Evolutionary conservation across 1,140 invertebrate genomes (phyloP).

Genomic region (Rhagoletis zephyria): DNA sequence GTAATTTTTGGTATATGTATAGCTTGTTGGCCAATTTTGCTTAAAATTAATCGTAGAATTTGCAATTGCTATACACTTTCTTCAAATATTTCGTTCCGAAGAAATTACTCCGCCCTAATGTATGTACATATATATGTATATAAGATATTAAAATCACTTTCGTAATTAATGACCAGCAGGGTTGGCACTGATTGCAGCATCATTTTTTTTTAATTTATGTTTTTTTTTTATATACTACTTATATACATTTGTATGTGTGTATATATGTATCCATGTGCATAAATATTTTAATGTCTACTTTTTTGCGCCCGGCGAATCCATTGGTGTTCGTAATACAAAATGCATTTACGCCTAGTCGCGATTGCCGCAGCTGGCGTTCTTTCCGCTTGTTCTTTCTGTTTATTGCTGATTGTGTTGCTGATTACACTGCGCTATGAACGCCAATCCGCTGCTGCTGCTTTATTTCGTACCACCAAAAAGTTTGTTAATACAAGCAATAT

Average conservation of each 20-base stretch:
- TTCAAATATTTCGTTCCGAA: too few relatives aligned
- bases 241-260: too few relatives aligned
- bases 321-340: not conserved
- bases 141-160: conserved; percentile 36
- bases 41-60: too few relatives aligned
- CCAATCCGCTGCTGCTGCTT: not conserved
- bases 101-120: too few relatives aligned
- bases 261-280: too few relatives aligned
- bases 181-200: conserved; percentile 13
- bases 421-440: conserved; percentile 8
- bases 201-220: conserved; percentile 2
- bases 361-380: not conserved
- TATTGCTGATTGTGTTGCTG: conserved; percentile 25
- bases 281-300: too few relatives aligned
- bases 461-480: not conserved
- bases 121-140: not conserved
- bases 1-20: too few relatives aligned
- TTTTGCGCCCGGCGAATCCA: not conserved
- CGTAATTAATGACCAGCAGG: conserved; percentile 28
- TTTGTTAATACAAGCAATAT: not conserved
- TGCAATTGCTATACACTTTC: too few relatives aligned
- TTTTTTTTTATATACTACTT: not conserved
- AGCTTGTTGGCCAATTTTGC: too few relatives aligned
- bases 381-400: not conserved
- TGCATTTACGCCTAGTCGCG: not conserved